Base-by-base conservation (phyloP, 2,797 vertebrate species). In the Hybognathus amarus region DNA sequence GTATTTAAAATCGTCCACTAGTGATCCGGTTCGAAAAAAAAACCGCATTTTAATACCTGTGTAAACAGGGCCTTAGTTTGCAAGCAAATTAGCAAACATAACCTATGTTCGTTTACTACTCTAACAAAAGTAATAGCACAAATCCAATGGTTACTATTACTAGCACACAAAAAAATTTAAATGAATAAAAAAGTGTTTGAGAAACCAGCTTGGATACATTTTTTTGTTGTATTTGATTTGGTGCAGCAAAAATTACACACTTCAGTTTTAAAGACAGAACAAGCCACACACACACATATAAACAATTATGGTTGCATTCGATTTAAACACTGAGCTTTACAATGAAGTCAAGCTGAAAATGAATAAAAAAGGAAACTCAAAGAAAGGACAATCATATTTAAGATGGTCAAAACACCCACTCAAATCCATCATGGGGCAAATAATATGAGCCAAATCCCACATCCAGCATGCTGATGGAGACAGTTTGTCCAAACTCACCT, bases 401-500 rank as follows among this genome's bases (percentile, higher is more conserved):
- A 18, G 13, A 79, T 79, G 2, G 4, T 24, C 40, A 1, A 47
- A 22, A 77, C 63, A 38, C 45, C n/a, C 36, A 59, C 64, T 38
- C 30, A 52, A 67, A 79, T 52, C 30, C 27, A 52, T n/a, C 4
- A 67, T 67, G 30, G 20, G 45, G n/a, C 8, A 38, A 79, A 38
- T 10, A 54, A 79, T 22, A 79, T 27, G 36, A 69, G 54, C 30
- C 45, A 56, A 56, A 38, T 69, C 38, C 22, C 6, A 18, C 30
- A 75, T 38, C 5, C 33, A 75, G 20, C 52, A 75, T 75, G 73
- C 52, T 1, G 24, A 20, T n/a, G 47, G 67, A 64, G 18, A 82
- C 42, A 52, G 2, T 18, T 88, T 38, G 87, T 45, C 5, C 45
- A n/a, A 79, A 93, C 93, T 95, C 91, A 95, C 93, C 94, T 94